phyloP scores from a whole-genome alignment of 2,888 invertebrate genomes.

The Eupsilia transversa region DNA sequence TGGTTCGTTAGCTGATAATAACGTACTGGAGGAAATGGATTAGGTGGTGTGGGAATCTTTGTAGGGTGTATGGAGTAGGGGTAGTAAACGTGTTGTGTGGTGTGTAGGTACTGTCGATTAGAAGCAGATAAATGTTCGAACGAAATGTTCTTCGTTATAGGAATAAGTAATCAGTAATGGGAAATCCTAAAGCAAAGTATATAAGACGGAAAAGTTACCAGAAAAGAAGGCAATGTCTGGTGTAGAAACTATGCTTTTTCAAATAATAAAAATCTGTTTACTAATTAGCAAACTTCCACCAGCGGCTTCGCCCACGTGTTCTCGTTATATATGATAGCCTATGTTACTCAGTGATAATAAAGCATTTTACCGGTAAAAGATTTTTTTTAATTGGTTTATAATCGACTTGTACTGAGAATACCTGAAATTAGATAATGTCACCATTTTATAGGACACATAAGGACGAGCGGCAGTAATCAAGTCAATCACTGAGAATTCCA shows the following conservation, averaged over 20 bases:
- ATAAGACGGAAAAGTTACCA: background rate
- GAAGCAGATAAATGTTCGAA: background rate
- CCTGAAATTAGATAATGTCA: background rate
- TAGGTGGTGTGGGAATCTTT: conserved; percentile 1
- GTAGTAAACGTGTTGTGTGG: conserved; percentile 16
- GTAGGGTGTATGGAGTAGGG: background rate
- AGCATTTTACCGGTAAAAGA: too few relatives aligned
- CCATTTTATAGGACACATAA: background rate
- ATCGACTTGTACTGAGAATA: background rate
- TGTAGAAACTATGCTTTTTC: background rate
- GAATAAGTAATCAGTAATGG: background rate
- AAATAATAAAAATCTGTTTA: background rate
- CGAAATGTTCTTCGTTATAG: background rate
- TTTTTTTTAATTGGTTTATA: too few relatives aligned
- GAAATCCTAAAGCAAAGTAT: background rate
- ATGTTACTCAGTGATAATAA: too few relatives aligned
- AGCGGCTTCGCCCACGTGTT: too few relatives aligned
- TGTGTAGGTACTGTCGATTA: background rate
- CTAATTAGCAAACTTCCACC: too few relatives aligned
- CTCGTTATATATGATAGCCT: too few relatives aligned
- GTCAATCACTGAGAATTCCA: background rate
- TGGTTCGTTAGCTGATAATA: conserved; percentile 46
- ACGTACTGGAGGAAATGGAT: conserved; percentile 36
- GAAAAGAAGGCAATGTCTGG: background rate
- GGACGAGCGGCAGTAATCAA: too few relatives aligned